Conservation (phyloP, 2,888 invertebrate species). For the Hemicrepidius hirtus region DNA sequence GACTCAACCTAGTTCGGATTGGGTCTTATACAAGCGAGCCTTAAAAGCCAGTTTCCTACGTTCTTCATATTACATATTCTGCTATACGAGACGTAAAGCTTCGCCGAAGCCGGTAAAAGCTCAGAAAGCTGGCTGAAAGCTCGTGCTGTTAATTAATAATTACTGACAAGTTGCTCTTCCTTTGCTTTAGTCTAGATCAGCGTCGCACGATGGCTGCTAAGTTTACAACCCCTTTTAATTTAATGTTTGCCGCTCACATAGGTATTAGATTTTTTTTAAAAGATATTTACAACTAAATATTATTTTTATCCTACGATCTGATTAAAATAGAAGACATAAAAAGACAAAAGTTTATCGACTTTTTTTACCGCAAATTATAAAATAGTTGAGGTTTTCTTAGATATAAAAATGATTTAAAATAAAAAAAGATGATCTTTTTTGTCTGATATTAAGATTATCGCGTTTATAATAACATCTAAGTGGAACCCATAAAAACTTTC, state of each 20-base stretch:
- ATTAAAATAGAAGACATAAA: too few relatives aligned
- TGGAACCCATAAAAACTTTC: conserved; percentile 49
- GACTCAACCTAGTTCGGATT: conserved; percentile 35
- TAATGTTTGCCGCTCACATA: conserved; percentile 42
- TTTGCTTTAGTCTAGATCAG: conserved; percentile 69
- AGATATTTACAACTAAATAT: too few relatives aligned
- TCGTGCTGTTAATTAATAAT: conserved; percentile 74
- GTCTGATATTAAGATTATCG: conserved; percentile 24
- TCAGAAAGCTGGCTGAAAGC: conserved; percentile 73
- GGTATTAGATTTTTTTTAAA: not conserved
- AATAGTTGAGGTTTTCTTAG: too few relatives aligned
- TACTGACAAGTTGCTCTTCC: conserved; percentile 74
- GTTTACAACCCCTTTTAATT: conserved; percentile 2
- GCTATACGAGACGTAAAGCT: conserved; percentile 69
- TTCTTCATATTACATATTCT: conserved; percentile 70
- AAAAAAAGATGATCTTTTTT: too few relatives aligned
- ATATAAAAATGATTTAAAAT: too few relatives aligned
- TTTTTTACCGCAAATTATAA: not conserved
- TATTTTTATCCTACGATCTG: too few relatives aligned
- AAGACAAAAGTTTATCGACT: not conserved
- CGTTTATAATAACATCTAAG: conserved; percentile 43
- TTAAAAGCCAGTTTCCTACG: conserved; percentile 56
- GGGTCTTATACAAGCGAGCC: conserved; percentile 48
- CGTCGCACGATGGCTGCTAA: conserved; percentile 55
- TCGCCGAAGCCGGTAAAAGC: conserved; percentile 73